phyloP scores from a whole-genome alignment of 1,140 invertebrate species.

The Bombyx mandarina region DNA sequence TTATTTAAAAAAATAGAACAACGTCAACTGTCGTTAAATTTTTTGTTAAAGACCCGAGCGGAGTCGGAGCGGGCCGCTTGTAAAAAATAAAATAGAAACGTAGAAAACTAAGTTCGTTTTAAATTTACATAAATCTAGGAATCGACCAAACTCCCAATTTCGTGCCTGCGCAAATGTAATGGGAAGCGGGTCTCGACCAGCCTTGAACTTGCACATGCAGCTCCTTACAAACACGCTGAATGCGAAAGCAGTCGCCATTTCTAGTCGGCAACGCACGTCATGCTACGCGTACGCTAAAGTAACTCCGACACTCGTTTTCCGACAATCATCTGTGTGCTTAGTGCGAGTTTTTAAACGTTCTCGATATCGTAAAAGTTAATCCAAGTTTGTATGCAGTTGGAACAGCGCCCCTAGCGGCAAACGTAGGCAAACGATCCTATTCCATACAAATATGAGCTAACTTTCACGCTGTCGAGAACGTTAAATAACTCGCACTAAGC shows the following conservation, averaged over 20 bases:
- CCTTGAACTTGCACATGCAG: slow-evolving; percentile 61
- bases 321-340: slow-evolving; percentile 12
- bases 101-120: neutral
- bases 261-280: slow-evolving; percentile 43
- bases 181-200: slow-evolving; percentile 52
- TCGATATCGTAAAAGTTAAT: too few species aligned
- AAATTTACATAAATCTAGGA: too few species aligned
- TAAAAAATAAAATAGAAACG: neutral
- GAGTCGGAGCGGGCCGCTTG: too few species aligned
- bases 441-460: too few species aligned
- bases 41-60: too few species aligned
- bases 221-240: slow-evolving; percentile 39
- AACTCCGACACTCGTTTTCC: neutral
- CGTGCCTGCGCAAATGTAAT: slow-evolving; percentile 26
- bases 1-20: too few species aligned
- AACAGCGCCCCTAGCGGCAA: too few species aligned
- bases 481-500: too few species aligned
- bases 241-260: slow-evolving; percentile 54
- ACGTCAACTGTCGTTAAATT: neutral
- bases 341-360: too few species aligned
- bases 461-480: too few species aligned
- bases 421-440: too few species aligned
- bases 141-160: neutral
- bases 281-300: slow-evolving; percentile 29
- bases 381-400: too few species aligned